Conservation (phyloP, 2,888 invertebrate species). For the Amblyjoppa proteus region DNA sequence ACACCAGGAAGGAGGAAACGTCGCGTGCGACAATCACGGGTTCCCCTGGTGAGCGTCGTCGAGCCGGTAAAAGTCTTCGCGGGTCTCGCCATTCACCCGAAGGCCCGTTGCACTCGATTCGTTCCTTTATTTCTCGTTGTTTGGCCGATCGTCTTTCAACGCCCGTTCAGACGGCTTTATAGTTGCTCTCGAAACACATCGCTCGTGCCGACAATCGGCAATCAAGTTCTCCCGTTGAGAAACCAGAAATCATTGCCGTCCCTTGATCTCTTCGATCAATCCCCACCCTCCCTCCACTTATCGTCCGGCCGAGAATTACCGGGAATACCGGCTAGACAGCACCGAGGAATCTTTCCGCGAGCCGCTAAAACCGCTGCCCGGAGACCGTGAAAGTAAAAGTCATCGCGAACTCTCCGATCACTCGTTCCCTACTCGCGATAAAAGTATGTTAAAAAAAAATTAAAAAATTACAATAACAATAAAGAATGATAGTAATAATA, state of each 20-base stretch:
- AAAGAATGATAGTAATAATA: neutral
- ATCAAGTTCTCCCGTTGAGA: constrained; percentile 16
- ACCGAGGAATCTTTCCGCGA: constrained; percentile 55
- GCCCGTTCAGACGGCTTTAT: neutral
- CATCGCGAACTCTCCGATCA: constrained; percentile 45
- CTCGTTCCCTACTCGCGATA: neutral
- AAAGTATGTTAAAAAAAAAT: neutral
- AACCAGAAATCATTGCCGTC: constrained; percentile 44
- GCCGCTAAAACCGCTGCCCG: neutral
- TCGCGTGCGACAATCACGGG: constrained; percentile 15
- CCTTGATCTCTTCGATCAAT: constrained; percentile 18
- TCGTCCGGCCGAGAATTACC: constrained; percentile 22
- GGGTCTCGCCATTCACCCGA: constrained; percentile 26
- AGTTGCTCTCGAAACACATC: neutral
- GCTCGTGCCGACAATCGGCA: constrained; percentile 1
- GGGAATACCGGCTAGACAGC: constrained; percentile 51
- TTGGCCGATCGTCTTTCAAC: constrained; percentile 7
- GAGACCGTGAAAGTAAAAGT: constrained; percentile 68
- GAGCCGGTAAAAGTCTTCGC: neutral
- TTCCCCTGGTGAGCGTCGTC: constrained; percentile 8
- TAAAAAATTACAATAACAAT: neutral
- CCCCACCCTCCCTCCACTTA: neutral
- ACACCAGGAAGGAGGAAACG: constrained; percentile 42
- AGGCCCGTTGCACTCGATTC: constrained; percentile 8
- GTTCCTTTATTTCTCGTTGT: constrained; percentile 15